Evolutionary conservation across 2,888 invertebrate genomes (phyloP).

Genomic region (Catonia carolina): DNA sequence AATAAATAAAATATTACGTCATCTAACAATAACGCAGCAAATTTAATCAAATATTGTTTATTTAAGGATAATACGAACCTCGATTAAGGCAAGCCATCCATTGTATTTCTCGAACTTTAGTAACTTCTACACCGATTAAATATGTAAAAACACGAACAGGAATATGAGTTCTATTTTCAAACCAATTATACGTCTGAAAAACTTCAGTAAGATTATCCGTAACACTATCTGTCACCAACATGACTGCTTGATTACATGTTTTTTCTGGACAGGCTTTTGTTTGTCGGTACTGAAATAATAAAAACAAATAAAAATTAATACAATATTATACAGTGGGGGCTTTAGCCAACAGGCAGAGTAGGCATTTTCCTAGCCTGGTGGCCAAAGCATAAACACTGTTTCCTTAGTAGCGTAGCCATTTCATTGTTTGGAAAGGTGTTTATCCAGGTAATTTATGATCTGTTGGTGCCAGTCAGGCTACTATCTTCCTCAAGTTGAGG

Average conservation of each 20-base stretch:
- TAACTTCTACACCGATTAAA: conserved; percentile 88
- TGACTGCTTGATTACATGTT: conserved; percentile 87
- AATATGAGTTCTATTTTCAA: conserved; percentile 59
- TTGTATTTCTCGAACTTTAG: conserved; percentile 79
- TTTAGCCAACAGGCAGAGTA: too few relatives aligned
- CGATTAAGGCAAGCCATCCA: conserved; percentile 95
- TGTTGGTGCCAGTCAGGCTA: too few relatives aligned
- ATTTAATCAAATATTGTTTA: too few relatives aligned
- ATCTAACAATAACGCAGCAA: too few relatives aligned
- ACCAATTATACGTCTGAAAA: conserved; percentile 72
- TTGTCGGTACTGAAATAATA: conserved; percentile 45
- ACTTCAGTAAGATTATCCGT: conserved; percentile 81
- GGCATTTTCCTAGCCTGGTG: too few relatives aligned
- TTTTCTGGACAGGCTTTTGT: conserved; percentile 45
- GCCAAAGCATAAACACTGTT: neutral
- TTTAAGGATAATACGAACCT: too few relatives aligned
- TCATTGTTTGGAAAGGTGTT: too few relatives aligned
- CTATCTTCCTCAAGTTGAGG: too few relatives aligned
- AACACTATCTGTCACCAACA: conserved; percentile 94
- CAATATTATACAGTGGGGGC: too few relatives aligned
- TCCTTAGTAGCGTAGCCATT: neutral
- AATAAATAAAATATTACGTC: too few relatives aligned
- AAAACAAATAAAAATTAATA: conserved; percentile 11
- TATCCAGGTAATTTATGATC: too few relatives aligned
- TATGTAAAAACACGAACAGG: conserved; percentile 94